Percentiles rank a stretch among this genome's conserved stretches.
Conservation (phyloP, 2,797 vertebrate genomes). For the Vipera ursinii region DNA sequence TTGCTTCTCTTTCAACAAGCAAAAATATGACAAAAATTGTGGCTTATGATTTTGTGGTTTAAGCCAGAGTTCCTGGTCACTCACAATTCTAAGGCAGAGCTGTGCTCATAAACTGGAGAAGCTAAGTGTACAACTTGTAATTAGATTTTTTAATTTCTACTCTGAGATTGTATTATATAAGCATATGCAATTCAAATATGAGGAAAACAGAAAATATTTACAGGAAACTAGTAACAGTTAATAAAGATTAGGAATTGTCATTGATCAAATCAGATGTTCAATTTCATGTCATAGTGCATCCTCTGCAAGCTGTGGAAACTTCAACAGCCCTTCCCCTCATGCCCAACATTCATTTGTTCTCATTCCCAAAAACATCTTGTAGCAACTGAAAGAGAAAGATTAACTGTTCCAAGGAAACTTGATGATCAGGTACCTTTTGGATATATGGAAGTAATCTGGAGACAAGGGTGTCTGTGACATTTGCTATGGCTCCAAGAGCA, state of each 20-base stretch:
- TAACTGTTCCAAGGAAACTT: not conserved
- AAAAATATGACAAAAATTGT: too few relatives aligned
- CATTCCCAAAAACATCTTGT: not conserved
- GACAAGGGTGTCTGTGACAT: slow-evolving; percentile 77
- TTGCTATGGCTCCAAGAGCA: slow-evolving; percentile 77
- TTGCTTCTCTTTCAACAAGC: too few relatives aligned
- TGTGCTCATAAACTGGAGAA: not conserved
- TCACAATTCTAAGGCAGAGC: not conserved
- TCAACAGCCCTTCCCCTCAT: too few relatives aligned
- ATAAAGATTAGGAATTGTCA: not conserved
- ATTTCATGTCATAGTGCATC: not conserved
- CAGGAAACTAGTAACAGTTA: not conserved
- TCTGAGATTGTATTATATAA: too few relatives aligned
- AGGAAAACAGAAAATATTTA: not conserved
- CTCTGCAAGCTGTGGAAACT: not conserved
- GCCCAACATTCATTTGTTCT: not conserved
- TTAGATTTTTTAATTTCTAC: too few relatives aligned
- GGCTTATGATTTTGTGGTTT: not conserved
- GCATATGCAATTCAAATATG: not conserved
- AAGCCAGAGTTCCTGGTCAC: not conserved
- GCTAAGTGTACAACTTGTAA: not conserved
- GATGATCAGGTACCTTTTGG: slow-evolving; percentile 78
- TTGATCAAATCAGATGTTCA: not conserved
- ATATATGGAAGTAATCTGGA: slow-evolving; percentile 90
- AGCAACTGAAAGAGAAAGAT: rapidly evolving